phyloP scores from a whole-genome alignment of 2,797 vertebrate species.

The Limosa lapponica region DNA sequence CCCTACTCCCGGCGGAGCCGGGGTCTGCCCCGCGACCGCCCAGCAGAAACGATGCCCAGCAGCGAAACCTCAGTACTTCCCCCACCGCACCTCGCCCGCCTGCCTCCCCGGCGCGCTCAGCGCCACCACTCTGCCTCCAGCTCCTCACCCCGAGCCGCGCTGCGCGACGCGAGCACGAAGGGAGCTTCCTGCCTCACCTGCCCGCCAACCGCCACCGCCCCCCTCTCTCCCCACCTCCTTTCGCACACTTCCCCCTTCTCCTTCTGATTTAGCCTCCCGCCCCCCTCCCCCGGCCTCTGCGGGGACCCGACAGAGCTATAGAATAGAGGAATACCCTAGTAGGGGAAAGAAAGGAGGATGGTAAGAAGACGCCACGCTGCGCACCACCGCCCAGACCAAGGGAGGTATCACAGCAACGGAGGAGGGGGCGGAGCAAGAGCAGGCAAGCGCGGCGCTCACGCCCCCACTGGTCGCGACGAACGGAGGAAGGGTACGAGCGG shows the following conservation, averaged over 20 bases:
- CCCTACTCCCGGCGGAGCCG: background rate
- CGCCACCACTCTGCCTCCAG: background rate
- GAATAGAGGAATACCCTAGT: background rate
- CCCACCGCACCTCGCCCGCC: background rate
- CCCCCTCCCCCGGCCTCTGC: background rate
- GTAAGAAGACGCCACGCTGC: background rate
- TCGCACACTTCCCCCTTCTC: background rate
- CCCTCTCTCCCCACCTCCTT: background rate
- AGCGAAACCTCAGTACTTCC: background rate
- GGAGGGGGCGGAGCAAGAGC: background rate
- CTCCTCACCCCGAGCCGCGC: background rate
- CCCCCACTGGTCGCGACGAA: background rate
- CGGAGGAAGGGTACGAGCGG: too few relatives aligned
- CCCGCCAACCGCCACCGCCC: background rate
- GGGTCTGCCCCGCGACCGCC: background rate
- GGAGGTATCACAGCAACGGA: background rate
- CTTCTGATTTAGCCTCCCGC: background rate
- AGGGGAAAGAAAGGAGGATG: background rate
- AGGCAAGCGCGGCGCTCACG: too few relatives aligned
- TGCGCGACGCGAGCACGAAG: too few relatives aligned
- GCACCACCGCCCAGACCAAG: background rate
- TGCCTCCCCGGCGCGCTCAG: background rate
- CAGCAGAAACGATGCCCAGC: background rate
- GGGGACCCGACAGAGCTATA: background rate
- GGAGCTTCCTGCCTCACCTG: too few relatives aligned